Evolutionary conservation across 1,140 invertebrate species (phyloP).

Genomic region (Meloidogyne floridensis): DNA sequence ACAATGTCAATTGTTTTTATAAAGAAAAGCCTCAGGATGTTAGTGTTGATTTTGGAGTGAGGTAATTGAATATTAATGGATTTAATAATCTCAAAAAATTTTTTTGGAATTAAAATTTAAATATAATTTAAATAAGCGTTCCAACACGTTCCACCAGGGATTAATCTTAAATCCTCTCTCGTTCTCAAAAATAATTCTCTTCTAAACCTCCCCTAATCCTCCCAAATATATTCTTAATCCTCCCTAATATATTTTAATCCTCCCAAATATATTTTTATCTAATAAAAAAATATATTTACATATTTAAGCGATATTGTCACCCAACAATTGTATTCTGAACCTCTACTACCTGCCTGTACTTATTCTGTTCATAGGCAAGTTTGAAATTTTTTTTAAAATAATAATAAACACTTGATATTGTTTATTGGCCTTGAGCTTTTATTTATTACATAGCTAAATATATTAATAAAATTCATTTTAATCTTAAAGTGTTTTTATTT

Average conservation of each 20-base stretch:
- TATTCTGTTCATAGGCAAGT: slow-evolving; percentile 55
- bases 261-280: not conserved
- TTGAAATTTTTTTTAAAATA: not conserved
- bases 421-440: not conserved
- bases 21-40: slow-evolving; percentile 56
- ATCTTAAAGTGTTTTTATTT: not conserved
- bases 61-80: slow-evolving; percentile 39
- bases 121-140: no score
- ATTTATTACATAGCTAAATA: not conserved
- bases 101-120: no score
- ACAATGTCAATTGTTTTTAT: slow-evolving; percentile 64
- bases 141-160: no score
- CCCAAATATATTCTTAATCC: no score
- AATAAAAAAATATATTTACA: not conserved
- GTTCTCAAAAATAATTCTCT: no score
- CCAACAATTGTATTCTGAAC: slow-evolving; percentile 37
- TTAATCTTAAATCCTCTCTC: no score
- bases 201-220: no score
- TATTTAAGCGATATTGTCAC: slow-evolving; percentile 57
- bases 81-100: no score
- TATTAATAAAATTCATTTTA: not conserved
- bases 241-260: not conserved
- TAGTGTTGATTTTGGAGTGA: slow-evolving; percentile 52
- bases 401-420: not conserved
- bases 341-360: slow-evolving; percentile 49